These are phyloP conservation scores for Cheilosia grossa DNA, from an alignment of 2,888 invertebrate species.

Conservation along the genomic window DNA sequence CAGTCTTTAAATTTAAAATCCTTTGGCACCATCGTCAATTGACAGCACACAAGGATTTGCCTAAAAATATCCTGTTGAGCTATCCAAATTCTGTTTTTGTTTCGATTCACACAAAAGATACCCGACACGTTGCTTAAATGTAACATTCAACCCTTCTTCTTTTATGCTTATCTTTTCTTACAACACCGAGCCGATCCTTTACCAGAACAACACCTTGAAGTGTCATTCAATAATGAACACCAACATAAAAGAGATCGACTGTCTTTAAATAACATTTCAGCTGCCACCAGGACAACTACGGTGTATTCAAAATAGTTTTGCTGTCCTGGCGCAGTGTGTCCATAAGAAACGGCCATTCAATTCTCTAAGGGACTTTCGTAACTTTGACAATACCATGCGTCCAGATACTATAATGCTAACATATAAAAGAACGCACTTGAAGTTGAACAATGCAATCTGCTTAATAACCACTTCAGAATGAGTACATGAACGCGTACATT, in stretches of 20 bases:
- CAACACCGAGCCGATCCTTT: background rate
- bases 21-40: too few relatives aligned
- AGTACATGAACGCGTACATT: conserved; percentile 47
- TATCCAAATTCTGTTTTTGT: too few relatives aligned
- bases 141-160: conserved; percentile 3
- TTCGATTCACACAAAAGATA: background rate
- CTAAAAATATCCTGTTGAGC: too few relatives aligned
- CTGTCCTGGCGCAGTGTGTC: conserved; percentile 36
- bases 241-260: conserved; percentile 10
- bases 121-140: background rate
- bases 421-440: conserved; percentile 63
- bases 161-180: conserved; percentile 1
- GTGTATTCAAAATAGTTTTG: conserved; percentile 50
- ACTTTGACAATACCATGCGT: conserved; percentile 57
- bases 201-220: conserved; percentile 23
- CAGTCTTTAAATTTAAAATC: too few relatives aligned
- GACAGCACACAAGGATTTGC: too few relatives aligned
- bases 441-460: conserved; percentile 76
- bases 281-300: conserved; percentile 39
- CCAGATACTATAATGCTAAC: conserved; percentile 38
- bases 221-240: conserved; percentile 32
- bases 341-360: conserved; percentile 25
- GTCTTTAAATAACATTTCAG: conserved; percentile 34
- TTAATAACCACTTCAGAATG: conserved; percentile 78
- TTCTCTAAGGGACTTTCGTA: conserved; percentile 54